Evolutionary conservation across 2,113 vertebrate genomes (phyloP).

Genomic region (Nasalis larvatus): DNA sequence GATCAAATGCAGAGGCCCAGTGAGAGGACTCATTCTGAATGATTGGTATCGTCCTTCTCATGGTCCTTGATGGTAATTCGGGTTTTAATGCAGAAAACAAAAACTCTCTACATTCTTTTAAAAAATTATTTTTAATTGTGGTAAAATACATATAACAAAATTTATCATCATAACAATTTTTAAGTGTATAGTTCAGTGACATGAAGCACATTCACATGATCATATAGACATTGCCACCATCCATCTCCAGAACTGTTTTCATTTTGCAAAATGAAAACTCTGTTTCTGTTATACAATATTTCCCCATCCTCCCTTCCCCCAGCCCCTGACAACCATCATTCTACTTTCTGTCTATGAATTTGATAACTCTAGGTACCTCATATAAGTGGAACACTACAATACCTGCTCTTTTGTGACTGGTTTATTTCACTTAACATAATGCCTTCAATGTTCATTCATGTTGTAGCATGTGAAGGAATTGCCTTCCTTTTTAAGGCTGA

Average conservation of each 20-base stretch:
- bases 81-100: neutral
- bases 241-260: neutral
- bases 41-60: neutral
- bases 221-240: neutral
- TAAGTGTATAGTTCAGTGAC: neutral
- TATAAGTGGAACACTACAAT: neutral
- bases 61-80: neutral
- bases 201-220: neutral
- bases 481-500: neutral
- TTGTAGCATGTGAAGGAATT: neutral
- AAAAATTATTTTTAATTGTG: neutral
- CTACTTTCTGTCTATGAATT: neutral
- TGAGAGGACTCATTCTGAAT: neutral
- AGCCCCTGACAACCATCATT: neutral
- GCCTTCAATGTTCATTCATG: neutral
- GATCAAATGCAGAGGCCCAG: neutral
- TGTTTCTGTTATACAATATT: neutral
- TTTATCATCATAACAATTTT: neutral
- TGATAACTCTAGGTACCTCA: neutral
- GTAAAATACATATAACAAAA: neutral
- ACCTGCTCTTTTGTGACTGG: neutral
- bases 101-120: neutral
- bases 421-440: neutral
- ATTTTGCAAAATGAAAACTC: neutral
- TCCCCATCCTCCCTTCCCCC: neutral